A percentile compares a stretch with the other conserved stretches of the same genome.
Conservation (phyloP, 2,888 invertebrate species). For the Scaptomyza polygonia region DNA sequence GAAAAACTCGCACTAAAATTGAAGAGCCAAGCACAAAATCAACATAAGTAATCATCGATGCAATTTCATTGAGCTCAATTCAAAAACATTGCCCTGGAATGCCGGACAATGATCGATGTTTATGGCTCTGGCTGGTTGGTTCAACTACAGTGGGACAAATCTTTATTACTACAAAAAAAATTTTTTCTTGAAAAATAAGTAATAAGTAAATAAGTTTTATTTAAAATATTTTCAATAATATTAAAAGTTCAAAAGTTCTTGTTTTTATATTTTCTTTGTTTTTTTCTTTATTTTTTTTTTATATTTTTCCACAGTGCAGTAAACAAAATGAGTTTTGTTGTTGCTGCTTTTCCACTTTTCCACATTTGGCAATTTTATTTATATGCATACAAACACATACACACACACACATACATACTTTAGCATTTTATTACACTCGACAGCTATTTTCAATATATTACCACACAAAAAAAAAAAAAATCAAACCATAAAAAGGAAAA, state of each 20-base stretch:
- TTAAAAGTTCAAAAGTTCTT: too few species aligned
- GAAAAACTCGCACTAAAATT: slow-evolving; percentile 30
- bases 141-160: slow-evolving; percentile 47
- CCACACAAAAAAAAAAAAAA: slow-evolving; percentile 48
- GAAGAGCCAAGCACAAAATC: slow-evolving; percentile 65
- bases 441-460: slow-evolving; percentile 82
- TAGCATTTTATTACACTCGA: slow-evolving; percentile 80
- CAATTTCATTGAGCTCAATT: slow-evolving; percentile 80
- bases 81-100: slow-evolving; percentile 68
- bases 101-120: slow-evolving; percentile 36
- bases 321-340: slow-evolving; percentile 73
- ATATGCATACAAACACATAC: slow-evolving; percentile 68
- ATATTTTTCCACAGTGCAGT: slow-evolving; percentile 44
- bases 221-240: too few species aligned
- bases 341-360: slow-evolving; percentile 29
- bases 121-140: slow-evolving; percentile 24
- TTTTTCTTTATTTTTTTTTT: background rate
- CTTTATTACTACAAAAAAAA: too few species aligned
- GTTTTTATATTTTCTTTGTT: too few species aligned
- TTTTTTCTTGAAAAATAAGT: too few species aligned
- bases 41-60: slow-evolving; percentile 77
- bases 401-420: slow-evolving; percentile 37
- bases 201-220: too few species aligned
- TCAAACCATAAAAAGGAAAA: slow-evolving; percentile 71
- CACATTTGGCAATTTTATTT: slow-evolving; percentile 78